These are phyloP conservation scores for Zaprionus ornatus DNA, from an alignment of 1,140 invertebrate genomes.

Conservation along the genomic window DNA sequence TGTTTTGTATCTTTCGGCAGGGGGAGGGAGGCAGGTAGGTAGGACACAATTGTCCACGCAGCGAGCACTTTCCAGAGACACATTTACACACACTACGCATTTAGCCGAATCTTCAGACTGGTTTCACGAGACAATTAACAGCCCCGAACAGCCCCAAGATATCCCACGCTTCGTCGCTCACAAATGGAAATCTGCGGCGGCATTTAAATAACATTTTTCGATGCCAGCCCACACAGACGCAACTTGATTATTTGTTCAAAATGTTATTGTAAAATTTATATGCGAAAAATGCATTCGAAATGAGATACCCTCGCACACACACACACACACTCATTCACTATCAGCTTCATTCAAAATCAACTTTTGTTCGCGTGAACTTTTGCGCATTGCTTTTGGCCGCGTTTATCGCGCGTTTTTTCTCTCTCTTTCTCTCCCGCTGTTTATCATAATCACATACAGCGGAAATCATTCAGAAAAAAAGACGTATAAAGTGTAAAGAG, in stretches of 20 bases:
- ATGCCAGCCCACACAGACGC: slow-evolving; percentile 63
- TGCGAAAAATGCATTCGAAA: slow-evolving; percentile 77
- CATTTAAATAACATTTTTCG: slow-evolving; percentile 73
- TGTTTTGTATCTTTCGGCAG: slow-evolving; percentile 17
- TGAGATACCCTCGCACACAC: slow-evolving; percentile 34
- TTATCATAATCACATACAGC: slow-evolving; percentile 73
- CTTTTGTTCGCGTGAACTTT: slow-evolving; percentile 54
- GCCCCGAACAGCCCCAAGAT: slow-evolving; percentile 28
- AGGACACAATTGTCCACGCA: slow-evolving; percentile 70
- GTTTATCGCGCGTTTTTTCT: slow-evolving; percentile 9
- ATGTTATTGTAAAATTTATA: slow-evolving; percentile 75
- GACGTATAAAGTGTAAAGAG: slow-evolving; percentile 1
- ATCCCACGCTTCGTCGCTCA: slow-evolving; percentile 66
- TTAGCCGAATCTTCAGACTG: slow-evolving; percentile 17
- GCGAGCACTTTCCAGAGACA: slow-evolving; percentile 45
- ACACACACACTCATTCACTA: slow-evolving; percentile 5
- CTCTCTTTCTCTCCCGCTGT: slow-evolving; percentile 22
- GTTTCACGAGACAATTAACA: slow-evolving; percentile 41
- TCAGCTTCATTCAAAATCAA: slow-evolving; percentile 48
- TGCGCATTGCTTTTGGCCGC: slow-evolving; percentile 49
- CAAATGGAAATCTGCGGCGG: slow-evolving; percentile 58
- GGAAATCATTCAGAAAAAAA: slow-evolving; percentile 61
- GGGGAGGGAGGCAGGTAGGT: not conserved
- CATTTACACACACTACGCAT: slow-evolving; percentile 43
- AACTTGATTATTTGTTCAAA: slow-evolving; percentile 67